Base-by-base conservation (phyloP, 1,140 invertebrate species). In the Bilobella aurantiaca region DNA sequence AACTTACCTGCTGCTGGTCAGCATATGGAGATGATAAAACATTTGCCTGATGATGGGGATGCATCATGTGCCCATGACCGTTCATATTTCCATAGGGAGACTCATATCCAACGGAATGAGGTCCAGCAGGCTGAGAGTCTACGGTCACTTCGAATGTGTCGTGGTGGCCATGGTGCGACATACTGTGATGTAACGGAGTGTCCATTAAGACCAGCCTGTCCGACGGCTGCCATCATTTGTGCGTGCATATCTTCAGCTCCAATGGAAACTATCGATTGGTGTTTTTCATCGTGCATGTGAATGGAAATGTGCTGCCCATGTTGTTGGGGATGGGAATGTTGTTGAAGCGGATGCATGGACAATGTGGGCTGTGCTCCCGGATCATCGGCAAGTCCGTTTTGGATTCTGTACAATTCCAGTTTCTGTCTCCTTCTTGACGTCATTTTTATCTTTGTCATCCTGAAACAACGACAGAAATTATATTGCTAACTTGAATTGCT, bases 341-440 rank as follows among this genome's bases (percentile, higher is more conserved):
- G 78, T 76, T 83, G 81, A 56, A 83, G 83, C 65, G 81, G 79
- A 73, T 79, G 77, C 74, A 3, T 77, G 77, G 16, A 76, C 77
- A 2, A 78, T 78, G 37, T 66, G 67, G 46, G 58, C 30, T 60
- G 37, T 53, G 21, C 46, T 30, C 29, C 34, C 8, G n/a, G 29
- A 2, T n/a, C 25, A 65, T 89, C 65, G 84, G 80, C 67, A 3
- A 92, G 82, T 58, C 92, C 93, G 78, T 96, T 96, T 75, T 87
- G 85, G 74, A 88, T 83, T 96, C 75, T 87, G 85, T 74, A 87
- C 83, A 69, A 87, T 83, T 42, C 79, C 80, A 69, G 78, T 79
- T 70, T 82, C 80, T 37, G 76, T 75, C 58, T 76, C 76, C 72
- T 88, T 85, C 75, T 86, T 83, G 68, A 84, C 83, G 68, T 83